Evolutionary conservation across 2,888 invertebrate genomes (phyloP), one percentile per base, ranked within the genome.

Genomic region (Saturnia pavonia): DNA sequence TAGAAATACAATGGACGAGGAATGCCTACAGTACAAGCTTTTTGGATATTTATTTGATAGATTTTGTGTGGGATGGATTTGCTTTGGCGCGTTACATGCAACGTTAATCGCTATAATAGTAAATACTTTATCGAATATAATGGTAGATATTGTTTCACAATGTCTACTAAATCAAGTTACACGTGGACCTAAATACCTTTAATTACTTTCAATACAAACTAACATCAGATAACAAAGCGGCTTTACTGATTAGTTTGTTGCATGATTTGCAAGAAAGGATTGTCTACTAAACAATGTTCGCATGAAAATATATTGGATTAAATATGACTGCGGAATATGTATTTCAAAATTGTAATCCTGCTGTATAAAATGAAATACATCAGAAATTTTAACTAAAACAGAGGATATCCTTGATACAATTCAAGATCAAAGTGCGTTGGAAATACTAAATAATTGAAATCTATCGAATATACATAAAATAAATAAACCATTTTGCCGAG

Each of bases 41-140:
- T 93, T 93, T 90, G 93, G 93, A 90, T 91, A 93, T 93, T 93
- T 93, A 93, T 92, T 91, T 89, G 91, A 91, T 91, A 91, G 91
- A 88, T 91, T 90, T 88, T 88, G 91, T 90, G 93, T 93, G 91
- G 93, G 93, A 89, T 87, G 91, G 80, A 89, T 91, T 89, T 87
- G 87, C 88, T 89, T 86, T 83, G 81, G 83, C 81, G 83, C 80
- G 80, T 81, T 84, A 79, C 81, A 84, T 79, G 81, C 82, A 82
- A 78, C 74, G 80, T 82, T 84, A 84, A 85, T 82, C 83, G 82
- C 80, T 77, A 78, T 80, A 79, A 82, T 80, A 79, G 82, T 82
- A 80, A 79, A 76, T 78, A 76, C 72, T 79, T 54, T 68, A 65
- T 65, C 34, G 16, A 65, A 65, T 22, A 65, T 40, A 65, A 19